A percentile compares a stretch with the other conserved stretches of the same genome.
Conservation (phyloP, 64 coral and sea anemone genomes). For the Orbicella faveolata region DNA sequence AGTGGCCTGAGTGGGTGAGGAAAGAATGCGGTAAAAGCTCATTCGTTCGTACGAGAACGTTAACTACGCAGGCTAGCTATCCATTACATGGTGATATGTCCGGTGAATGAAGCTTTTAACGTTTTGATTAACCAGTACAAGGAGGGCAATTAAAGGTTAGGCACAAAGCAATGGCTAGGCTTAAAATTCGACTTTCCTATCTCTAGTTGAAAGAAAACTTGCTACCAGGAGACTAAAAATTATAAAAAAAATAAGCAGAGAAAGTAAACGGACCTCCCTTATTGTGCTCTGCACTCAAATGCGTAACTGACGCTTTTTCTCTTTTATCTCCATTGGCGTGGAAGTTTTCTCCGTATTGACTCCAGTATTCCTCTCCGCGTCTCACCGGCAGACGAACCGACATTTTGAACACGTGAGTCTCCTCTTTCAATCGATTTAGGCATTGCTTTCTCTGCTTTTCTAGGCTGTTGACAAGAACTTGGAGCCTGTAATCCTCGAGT, state of each 20-base stretch:
- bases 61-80: too few relatives aligned
- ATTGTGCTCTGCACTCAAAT: neutral
- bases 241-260: neutral
- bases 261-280: neutral
- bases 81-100: too few relatives aligned
- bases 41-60: too few relatives aligned
- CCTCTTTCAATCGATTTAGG: slow-evolving; percentile 64
- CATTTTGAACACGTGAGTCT: slow-evolving; percentile 85
- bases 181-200: too few relatives aligned
- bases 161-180: too few relatives aligned
- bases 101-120: too few relatives aligned
- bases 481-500: slow-evolving; percentile 67
- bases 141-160: too few relatives aligned
- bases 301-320: slow-evolving; percentile 1
- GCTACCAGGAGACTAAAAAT: neutral
- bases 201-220: neutral
- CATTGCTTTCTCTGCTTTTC: slow-evolving; percentile 76
- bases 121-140: too few relatives aligned
- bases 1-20: too few relatives aligned
- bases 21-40: too few relatives aligned
- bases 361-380: slow-evolving; percentile 56
- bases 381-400: slow-evolving; percentile 56
- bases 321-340: slow-evolving; percentile 77
- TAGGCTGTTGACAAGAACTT: slow-evolving; percentile 57
- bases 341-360: slow-evolving; percentile 84